These are phyloP conservation scores for Rotaria socialis DNA, from an alignment of 2,888 invertebrate genomes.

Conservation along the genomic window DNA sequence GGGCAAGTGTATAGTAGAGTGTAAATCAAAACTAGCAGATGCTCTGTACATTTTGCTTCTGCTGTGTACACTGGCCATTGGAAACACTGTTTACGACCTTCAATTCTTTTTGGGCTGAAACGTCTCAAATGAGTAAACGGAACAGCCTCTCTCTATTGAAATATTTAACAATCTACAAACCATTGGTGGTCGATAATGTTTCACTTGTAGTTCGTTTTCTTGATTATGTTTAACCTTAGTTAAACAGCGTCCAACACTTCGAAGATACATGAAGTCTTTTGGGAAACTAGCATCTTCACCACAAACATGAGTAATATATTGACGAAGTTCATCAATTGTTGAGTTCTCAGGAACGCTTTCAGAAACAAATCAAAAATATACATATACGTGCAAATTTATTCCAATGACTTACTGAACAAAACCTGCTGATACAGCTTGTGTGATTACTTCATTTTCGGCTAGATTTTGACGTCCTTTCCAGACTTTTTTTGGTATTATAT, in stretches of 20 bases:
- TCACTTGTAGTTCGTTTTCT: constrained; percentile 61
- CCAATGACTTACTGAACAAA: constrained; percentile 59
- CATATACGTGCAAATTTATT: constrained; percentile 19
- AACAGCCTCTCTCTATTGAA: background rate
- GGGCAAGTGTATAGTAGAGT: too few species aligned
- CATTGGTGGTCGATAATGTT: constrained; percentile 61
- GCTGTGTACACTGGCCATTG: too few species aligned
- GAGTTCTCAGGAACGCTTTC: constrained; percentile 55
- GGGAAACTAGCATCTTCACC: constrained; percentile 60
- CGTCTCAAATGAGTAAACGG: too few species aligned
- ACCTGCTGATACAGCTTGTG: constrained; percentile 61
- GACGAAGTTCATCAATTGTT: constrained; percentile 54
- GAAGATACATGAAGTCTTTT: constrained; percentile 61
- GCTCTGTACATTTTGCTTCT: too few species aligned
- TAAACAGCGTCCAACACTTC: constrained; percentile 63
- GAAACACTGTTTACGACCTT: too few species aligned
- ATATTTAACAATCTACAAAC: background rate
- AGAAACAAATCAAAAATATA: constrained; percentile 20
- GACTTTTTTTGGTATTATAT: constrained; percentile 61
- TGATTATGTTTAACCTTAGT: constrained; percentile 61
- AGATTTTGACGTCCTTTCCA: constrained; percentile 62
- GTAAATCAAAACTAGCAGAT: too few species aligned
- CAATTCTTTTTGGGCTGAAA: too few species aligned
- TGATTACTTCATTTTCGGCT: constrained; percentile 61
- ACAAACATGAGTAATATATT: constrained; percentile 60